Evolutionary conservation across 2,113 vertebrate species (phyloP).

Genomic region (Xenus cinereus): DNA sequence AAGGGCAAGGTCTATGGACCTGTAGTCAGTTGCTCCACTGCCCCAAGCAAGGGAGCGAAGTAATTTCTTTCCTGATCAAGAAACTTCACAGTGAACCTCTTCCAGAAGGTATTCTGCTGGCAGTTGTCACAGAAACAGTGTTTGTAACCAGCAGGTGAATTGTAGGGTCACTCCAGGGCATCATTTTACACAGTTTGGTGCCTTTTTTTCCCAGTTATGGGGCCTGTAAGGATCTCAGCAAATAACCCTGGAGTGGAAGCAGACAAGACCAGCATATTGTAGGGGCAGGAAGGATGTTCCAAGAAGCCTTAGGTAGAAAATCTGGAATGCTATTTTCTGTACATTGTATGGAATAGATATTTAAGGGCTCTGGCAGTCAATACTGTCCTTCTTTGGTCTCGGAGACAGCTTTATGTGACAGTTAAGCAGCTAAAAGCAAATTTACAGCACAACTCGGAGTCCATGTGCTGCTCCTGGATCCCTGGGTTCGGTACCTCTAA

Average conservation of each 20-base stretch:
- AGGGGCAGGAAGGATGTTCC: neutral
- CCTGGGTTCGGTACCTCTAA: neutral
- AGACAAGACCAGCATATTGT: neutral
- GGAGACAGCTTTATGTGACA: neutral
- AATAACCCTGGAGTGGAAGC: neutral
- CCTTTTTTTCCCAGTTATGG: neutral
- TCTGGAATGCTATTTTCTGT: neutral
- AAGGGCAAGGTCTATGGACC: neutral
- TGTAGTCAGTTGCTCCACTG: neutral
- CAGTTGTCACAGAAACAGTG: neutral
- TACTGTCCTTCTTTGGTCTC: neutral
- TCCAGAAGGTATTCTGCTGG: neutral
- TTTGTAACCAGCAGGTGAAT: neutral
- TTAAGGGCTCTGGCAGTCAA: neutral
- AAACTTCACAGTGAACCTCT: neutral
- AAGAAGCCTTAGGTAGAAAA: neutral
- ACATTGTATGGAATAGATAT: neutral
- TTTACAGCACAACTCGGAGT: fast-evolving
- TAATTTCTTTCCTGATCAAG: neutral
- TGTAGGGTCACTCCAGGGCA: neutral
- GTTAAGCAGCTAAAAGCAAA: neutral
- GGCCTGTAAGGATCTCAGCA: neutral
- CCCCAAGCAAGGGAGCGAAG: neutral
- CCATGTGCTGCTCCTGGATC: neutral
- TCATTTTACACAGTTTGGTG: neutral